phyloP scores from a whole-genome alignment of 2,113 vertebrate species.

The Cromileptes altivelis region DNA sequence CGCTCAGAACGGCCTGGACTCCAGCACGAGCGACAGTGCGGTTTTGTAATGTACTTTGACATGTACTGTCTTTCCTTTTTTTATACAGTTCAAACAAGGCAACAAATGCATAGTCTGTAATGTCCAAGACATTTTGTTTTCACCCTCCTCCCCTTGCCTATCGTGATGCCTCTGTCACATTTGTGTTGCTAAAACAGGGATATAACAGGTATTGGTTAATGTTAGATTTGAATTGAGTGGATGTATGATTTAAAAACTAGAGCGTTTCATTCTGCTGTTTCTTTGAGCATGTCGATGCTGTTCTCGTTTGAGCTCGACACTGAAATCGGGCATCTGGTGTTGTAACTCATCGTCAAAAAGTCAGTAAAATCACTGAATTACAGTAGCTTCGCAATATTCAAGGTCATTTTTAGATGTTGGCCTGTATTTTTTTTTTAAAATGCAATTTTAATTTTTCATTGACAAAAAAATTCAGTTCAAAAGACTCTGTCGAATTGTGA shows the following conservation, averaged over 20 bases:
- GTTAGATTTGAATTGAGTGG: conserved; percentile 92
- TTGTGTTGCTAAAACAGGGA: conserved; percentile 88
- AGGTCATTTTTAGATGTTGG: conserved; percentile 92
- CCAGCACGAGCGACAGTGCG: conserved; percentile 74
- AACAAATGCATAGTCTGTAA: conserved; percentile 78
- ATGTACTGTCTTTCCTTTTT: conserved; percentile 69
- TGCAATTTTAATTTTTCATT: conserved; percentile 91
- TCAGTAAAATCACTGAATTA: conserved; percentile 88
- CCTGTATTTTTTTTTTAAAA: conserved; percentile 85
- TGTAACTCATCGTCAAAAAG: conserved; percentile 90
- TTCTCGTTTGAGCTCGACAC: conserved; percentile 87
- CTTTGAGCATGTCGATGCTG: conserved; percentile 90
- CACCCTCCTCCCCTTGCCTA: conserved; percentile 82
- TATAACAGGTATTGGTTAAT: conserved; percentile 87
- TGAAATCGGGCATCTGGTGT: conserved; percentile 88
- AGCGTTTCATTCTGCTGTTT: conserved; percentile 86
- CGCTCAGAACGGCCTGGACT: conserved; percentile 97
- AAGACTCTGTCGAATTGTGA: conserved; percentile 93
- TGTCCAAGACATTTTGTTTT: conserved; percentile 76
- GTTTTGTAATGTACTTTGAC: conserved; percentile 87
- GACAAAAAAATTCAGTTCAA: conserved; percentile 82
- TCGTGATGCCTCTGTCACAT: conserved; percentile 90
- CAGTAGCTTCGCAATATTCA: conserved; percentile 84
- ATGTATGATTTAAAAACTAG: conserved; percentile 92
- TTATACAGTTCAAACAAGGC: conserved; percentile 76